Evolutionary conservation across 2,113 vertebrate species (phyloP), one percentile per base, ranked within the genome.

Genomic region (Stegostoma tigrinum): DNA sequence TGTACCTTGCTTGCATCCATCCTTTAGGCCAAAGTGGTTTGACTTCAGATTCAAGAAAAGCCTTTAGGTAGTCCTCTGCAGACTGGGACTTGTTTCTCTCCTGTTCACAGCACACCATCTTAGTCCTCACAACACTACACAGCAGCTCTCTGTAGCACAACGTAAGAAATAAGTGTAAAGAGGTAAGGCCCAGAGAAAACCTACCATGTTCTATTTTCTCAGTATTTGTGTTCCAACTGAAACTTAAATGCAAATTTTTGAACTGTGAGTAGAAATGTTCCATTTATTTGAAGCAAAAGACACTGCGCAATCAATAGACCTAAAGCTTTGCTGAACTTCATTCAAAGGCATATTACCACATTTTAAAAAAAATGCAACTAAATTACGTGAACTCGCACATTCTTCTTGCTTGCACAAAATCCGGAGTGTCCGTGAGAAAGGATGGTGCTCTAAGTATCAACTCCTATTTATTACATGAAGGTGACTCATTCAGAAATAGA

Each of bases 1-100:
- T 96, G 98, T 97, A 99, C 99, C 99, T 98, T 48, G 98, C 98
- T 96, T 99, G 98, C 98, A 99, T 99, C 99, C 99, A 99, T 96
- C 99, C 99, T 97, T 98, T 99, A 48, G 99, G 99, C 99, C 99
- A 99, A 90, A 99, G 98, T 0, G 98, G 97, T 97, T 99, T 99
- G 96, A 99, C 97, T 96, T 99, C 98, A 19, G 97, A 97, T 93
- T 99, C 98, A 96, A 99, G 97, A 96, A 99, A 98, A 23, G 96
- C 97, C 97, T 99, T 99, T 96, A 99, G 97, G 96, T 98, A 98
- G 95, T 99, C 98, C 80, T 99, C 99, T 97, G 98, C 97, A 67
- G 98, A 97, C 95, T 97, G 98, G 96, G 96, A 96, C 83, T 97
- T 97, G 96, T 97, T 98, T 96, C 96, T 97, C 96, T 98, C 98